These are phyloP conservation scores for Ptychoptera albimana DNA, from an alignment of 2,888 invertebrate species.

Conservation along the genomic window DNA sequence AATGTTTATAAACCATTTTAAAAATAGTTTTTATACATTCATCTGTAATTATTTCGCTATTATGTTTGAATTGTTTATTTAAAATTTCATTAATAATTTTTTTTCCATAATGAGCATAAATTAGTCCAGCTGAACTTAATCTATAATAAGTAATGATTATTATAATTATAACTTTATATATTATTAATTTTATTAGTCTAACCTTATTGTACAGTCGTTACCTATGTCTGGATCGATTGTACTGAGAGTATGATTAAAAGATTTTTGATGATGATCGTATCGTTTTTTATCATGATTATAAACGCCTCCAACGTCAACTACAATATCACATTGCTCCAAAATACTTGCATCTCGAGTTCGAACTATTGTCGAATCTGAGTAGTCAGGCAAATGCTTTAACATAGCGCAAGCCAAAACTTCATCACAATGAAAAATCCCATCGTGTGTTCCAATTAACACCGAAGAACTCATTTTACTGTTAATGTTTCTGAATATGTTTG, in stretches of 20 bases:
- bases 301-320: conserved; percentile 85
- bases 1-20: conserved; percentile 62
- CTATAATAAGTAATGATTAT: conserved; percentile 32
- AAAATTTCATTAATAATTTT: conserved; percentile 50
- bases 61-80: conserved; percentile 18
- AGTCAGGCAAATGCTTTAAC: conserved; percentile 66
- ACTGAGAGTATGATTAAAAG: conserved; percentile 51
- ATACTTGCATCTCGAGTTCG: conserved; percentile 43
- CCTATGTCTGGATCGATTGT: conserved; percentile 43
- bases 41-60: conserved; percentile 31
- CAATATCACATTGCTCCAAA: conserved; percentile 73
- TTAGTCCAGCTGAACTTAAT: conserved; percentile 86
- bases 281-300: conserved; percentile 60
- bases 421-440: conserved; percentile 82
- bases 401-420: conserved; percentile 90
- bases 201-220: conserved; percentile 43
- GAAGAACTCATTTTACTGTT: too few species aligned
- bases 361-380: conserved; percentile 64
- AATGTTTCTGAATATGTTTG: too few species aligned
- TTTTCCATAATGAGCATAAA: conserved; percentile 82
- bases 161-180: neutral
- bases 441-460: neutral
- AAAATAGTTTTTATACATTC: conserved; percentile 41
- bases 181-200: conserved; percentile 10
- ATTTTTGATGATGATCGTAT: conserved; percentile 91